Evolutionary conservation across 2,797 vertebrate species (phyloP).

Genomic region (Myotis daubentonii): DNA sequence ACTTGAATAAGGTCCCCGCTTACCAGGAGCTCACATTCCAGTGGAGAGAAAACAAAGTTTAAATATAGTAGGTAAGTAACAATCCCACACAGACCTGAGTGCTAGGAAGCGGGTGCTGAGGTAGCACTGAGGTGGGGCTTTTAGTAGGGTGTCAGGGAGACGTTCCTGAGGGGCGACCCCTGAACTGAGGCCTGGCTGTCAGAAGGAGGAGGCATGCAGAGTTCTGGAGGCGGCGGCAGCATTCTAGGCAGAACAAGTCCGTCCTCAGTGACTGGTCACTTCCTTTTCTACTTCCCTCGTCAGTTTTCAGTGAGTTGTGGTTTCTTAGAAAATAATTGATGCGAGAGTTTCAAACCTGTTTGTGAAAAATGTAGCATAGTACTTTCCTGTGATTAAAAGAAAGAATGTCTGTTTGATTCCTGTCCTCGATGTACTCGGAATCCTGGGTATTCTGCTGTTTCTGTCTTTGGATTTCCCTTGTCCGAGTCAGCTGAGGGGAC

Average conservation of each 20-base stretch:
- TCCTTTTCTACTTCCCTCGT: not conserved
- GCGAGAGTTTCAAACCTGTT: not conserved
- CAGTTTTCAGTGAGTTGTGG: not conserved
- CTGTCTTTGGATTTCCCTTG: not conserved
- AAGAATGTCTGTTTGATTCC: not conserved
- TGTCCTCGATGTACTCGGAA: not conserved
- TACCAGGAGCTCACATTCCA: not conserved
- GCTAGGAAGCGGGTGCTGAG: not conserved
- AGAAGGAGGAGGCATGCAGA: not conserved
- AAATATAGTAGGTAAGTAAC: not conserved
- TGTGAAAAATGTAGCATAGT: not conserved
- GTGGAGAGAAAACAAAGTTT: not conserved
- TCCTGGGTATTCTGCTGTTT: not conserved
- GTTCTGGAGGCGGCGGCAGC: fast-evolving
- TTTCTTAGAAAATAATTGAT: conserved; percentile 40
- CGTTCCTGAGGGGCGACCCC: not conserved
- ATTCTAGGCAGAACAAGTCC: not conserved
- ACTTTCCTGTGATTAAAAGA: conserved; percentile 6
- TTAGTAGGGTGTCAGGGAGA: not conserved
- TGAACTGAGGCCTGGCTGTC: not conserved
- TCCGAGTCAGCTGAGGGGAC: not conserved
- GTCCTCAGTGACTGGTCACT: not conserved
- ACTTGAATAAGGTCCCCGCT: not conserved
- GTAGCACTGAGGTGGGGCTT: not conserved
- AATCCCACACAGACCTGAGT: not conserved